Percentiles rank a stretch among this genome's conserved stretches.
phyloP scores from a whole-genome alignment of 2,888 invertebrate genomes.

The Tachina grossa region DNA sequence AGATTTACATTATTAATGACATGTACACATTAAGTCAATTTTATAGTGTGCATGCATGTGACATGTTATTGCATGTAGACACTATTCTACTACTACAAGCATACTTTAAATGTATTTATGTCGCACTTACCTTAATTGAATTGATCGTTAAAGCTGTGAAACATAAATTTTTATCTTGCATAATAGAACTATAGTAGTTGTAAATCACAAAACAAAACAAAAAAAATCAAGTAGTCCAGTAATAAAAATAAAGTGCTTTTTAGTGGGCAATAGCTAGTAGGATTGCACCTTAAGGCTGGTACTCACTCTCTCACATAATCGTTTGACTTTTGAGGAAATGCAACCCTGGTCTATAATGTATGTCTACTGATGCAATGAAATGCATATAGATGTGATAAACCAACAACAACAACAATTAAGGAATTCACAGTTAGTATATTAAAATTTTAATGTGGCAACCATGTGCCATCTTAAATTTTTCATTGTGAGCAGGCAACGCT shows the following conservation, averaged over 20 bases:
- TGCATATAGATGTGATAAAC: too few species aligned
- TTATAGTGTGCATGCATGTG: background rate
- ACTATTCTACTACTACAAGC: background rate
- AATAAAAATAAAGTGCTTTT: constrained; percentile 1
- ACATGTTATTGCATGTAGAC: constrained; percentile 35
- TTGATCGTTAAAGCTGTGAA: constrained; percentile 66
- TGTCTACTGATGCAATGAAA: too few species aligned
- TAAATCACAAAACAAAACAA: constrained; percentile 42
- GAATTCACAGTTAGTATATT: too few species aligned
- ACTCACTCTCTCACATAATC: too few species aligned
- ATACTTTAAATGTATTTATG: constrained; percentile 15
- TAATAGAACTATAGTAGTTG: constrained; percentile 41
- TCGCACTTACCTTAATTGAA: constrained; percentile 68
- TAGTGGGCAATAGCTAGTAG: background rate
- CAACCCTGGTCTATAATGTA: too few species aligned
- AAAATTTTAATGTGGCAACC: too few species aligned
- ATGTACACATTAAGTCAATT: constrained; percentile 25
- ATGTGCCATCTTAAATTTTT: too few species aligned
- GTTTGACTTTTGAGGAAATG: too few species aligned
- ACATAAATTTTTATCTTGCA: constrained; percentile 45
- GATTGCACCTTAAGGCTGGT: background rate
- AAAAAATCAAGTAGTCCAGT: background rate
- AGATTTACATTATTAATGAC: constrained; percentile 40
- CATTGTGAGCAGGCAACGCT: too few species aligned
- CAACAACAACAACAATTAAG: too few species aligned